phyloP scores from a whole-genome alignment of 2,797 vertebrate species.

The Xenops minutus region DNA sequence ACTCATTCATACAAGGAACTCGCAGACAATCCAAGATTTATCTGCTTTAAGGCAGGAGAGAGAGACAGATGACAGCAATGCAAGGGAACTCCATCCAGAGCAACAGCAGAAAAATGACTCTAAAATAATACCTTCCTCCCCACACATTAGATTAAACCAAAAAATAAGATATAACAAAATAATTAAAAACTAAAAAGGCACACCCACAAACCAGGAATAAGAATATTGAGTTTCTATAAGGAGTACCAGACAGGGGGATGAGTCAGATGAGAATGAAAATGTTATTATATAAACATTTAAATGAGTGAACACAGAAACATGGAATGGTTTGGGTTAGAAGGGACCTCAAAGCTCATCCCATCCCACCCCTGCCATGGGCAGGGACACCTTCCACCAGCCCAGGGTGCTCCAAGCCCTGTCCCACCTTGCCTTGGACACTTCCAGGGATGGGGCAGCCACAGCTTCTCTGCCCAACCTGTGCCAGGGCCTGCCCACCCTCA shows the following conservation, averaged over 20 bases:
- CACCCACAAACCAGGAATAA: neutral
- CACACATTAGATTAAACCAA: neutral
- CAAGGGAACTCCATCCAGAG: neutral
- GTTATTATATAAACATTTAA: neutral
- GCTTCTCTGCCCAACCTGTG: neutral
- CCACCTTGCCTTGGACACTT: neutral
- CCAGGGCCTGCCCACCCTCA: neutral
- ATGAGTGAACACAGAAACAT: neutral
- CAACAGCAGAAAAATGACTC: neutral
- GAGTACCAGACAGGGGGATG: neutral
- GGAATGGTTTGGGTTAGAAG: neutral
- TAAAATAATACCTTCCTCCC: neutral
- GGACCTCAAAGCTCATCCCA: neutral
- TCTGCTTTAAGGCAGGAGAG: neutral
- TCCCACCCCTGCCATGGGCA: neutral
- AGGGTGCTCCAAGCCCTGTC: neutral
- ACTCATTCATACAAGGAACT: constrained; percentile 12
- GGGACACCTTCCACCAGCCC: neutral
- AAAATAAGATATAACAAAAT: neutral
- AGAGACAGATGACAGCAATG: neutral
- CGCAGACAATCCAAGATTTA: neutral
- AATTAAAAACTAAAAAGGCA: neutral
- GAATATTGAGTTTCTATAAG: neutral
- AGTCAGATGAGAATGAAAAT: neutral
- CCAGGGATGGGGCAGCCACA: neutral